Evolutionary conservation across 2,797 vertebrate genomes (phyloP).

Genomic region (Alfaro cultratus): DNA sequence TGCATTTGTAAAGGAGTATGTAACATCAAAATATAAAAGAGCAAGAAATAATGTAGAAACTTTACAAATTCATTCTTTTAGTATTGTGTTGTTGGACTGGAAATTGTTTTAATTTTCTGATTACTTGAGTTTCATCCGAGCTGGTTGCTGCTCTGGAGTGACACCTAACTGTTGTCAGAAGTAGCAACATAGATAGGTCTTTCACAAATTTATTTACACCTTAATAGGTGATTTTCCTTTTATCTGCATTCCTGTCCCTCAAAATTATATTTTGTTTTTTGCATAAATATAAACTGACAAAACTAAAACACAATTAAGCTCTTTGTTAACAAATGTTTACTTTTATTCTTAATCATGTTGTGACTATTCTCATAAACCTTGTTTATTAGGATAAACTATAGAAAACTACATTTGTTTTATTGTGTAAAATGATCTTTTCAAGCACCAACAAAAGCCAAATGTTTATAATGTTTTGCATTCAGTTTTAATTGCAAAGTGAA

Average conservation of each 20-base stretch:
- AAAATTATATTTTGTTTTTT: neutral
- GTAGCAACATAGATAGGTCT: neutral
- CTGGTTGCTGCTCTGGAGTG: neutral
- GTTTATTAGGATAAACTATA: neutral
- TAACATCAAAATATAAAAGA: neutral
- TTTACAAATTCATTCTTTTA: neutral
- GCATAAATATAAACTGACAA: neutral
- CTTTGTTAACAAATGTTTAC: neutral
- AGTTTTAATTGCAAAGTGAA: neutral
- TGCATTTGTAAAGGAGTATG: neutral
- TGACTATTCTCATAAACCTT: neutral
- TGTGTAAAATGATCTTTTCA: neutral
- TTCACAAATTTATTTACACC: neutral
- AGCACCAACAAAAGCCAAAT: neutral
- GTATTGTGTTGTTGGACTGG: neutral
- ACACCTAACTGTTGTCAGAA: neutral
- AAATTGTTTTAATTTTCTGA: neutral
- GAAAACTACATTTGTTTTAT: neutral
- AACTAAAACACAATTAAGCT: neutral
- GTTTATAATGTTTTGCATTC: neutral
- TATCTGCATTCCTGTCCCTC: neutral
- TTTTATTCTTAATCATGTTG: neutral
- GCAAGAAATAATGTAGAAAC: neutral
- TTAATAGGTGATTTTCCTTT: neutral
- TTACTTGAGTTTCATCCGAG: neutral